Evolutionary conservation across 2,113 vertebrate species (phyloP).

Genomic region (Solea solea): DNA sequence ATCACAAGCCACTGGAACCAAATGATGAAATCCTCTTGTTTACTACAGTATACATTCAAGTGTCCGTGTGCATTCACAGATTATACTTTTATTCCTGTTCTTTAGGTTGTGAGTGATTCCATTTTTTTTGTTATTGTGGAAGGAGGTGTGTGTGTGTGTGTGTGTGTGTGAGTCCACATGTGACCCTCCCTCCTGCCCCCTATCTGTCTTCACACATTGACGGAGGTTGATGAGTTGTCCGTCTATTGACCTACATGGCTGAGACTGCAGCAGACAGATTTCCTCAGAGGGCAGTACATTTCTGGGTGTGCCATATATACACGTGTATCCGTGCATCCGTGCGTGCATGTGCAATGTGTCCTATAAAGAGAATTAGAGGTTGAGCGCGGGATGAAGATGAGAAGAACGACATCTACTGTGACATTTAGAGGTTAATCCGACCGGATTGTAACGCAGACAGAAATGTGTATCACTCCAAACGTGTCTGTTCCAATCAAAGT

Average conservation of each 20-base stretch:
- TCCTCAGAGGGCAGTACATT: slow-evolving; percentile 44
- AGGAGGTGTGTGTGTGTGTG: no score
- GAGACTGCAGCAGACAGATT: slow-evolving; percentile 55
- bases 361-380: slow-evolving; percentile 22
- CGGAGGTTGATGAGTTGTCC: slow-evolving; percentile 45
- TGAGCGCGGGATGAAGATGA: slow-evolving; percentile 20
- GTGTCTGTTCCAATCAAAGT: not conserved
- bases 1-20: slow-evolving; percentile 51
- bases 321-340: slow-evolving; percentile 6
- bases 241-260: slow-evolving; percentile 68
- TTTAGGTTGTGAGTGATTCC: not conserved
- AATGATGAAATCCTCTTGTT: slow-evolving; percentile 7
- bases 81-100: not conserved
- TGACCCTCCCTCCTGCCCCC: slow-evolving; percentile 20
- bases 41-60: not conserved
- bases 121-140: not conserved
- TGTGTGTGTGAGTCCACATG: not conserved
- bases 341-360: slow-evolving; percentile 21
- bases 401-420: slow-evolving; percentile 18
- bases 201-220: slow-evolving; percentile 41
- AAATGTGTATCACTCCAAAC: slow-evolving; percentile 3
- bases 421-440: slow-evolving; percentile 56
- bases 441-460: not conserved
- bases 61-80: not conserved
- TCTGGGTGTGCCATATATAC: slow-evolving; percentile 26